These are phyloP conservation scores for Ptychadena robeensis DNA, from an alignment of 2,797 vertebrate species.

Conservation along the genomic window DNA sequence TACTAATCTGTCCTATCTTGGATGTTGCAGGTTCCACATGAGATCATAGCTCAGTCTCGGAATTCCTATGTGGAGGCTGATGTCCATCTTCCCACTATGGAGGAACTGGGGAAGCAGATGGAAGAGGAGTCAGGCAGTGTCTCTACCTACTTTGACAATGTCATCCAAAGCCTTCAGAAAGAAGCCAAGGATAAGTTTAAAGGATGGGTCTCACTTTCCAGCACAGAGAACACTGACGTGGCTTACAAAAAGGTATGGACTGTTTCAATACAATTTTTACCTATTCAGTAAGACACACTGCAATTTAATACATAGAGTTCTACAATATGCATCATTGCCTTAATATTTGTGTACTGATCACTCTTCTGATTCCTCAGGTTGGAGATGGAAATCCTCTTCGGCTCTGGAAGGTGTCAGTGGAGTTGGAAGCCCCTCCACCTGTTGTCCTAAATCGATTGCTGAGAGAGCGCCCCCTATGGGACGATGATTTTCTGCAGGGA, in stretches of 20 bases:
- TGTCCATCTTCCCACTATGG: conserved; percentile 85
- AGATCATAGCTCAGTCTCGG: conserved; percentile 92
- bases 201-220: conserved; percentile 89
- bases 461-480: conserved; percentile 96
- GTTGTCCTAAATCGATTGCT: conserved; percentile 93
- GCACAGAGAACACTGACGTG: conserved; percentile 88
- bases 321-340: neutral
- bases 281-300: neutral
- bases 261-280: neutral
- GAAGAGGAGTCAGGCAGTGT: conserved; percentile 85
- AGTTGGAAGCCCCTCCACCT: conserved; percentile 93
- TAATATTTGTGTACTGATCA: neutral
- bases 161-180: conserved; percentile 87
- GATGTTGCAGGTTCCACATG: conserved; percentile 86
- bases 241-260: conserved; percentile 90
- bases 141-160: conserved; percentile 82
- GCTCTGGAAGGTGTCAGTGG: conserved; percentile 90
- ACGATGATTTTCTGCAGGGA: conserved; percentile 94
- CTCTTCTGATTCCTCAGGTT: conserved; percentile 75
- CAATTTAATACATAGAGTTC: neutral
- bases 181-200: conserved; percentile 94
- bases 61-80: conserved; percentile 92
- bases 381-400: conserved; percentile 91
- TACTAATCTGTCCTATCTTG: neutral
- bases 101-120: conserved; percentile 85